A percentile compares a stretch with the other conserved stretches of the same genome.
Conservation (phyloP, 1,140 invertebrate species). For the Drosophila insularis region DNA sequence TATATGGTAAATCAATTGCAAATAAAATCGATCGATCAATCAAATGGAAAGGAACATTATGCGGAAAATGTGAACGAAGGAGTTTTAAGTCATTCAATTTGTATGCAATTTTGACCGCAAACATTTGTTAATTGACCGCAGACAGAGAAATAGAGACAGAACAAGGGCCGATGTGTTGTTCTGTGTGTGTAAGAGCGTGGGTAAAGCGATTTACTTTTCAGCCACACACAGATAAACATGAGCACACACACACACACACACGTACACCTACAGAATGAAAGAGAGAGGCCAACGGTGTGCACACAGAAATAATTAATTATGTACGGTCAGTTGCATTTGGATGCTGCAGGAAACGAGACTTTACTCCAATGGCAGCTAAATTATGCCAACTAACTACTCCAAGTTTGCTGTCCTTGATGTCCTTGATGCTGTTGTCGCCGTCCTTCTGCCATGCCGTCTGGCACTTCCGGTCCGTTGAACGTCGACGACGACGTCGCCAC, state of each 20-base stretch:
- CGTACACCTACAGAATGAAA: background rate
- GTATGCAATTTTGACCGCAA: constrained; percentile 69
- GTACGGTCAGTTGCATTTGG: constrained; percentile 65
- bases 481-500: constrained; percentile 19
- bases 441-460: background rate
- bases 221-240: constrained; percentile 3
- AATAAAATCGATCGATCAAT: constrained; percentile 34
- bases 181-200: background rate
- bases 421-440: background rate
- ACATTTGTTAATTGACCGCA: constrained; percentile 70
- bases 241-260: constrained; percentile 8
- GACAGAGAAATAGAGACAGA: constrained; percentile 6
- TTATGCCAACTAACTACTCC: constrained; percentile 48
- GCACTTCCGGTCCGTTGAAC: constrained; percentile 36
- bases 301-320: constrained; percentile 65
- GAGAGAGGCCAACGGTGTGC: background rate
- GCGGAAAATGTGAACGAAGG: constrained; percentile 6
- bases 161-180: background rate
- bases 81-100: constrained; percentile 62
- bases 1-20: background rate
- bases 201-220: constrained; percentile 9
- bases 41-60: constrained; percentile 14
- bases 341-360: constrained; percentile 57
- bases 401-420: constrained; percentile 15
- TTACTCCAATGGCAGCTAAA: constrained; percentile 53